Evolutionary conservation across 2,113 vertebrate genomes (phyloP), one percentile per base, ranked within the genome.

Genomic region (Rhadina sibilatrix): DNA sequence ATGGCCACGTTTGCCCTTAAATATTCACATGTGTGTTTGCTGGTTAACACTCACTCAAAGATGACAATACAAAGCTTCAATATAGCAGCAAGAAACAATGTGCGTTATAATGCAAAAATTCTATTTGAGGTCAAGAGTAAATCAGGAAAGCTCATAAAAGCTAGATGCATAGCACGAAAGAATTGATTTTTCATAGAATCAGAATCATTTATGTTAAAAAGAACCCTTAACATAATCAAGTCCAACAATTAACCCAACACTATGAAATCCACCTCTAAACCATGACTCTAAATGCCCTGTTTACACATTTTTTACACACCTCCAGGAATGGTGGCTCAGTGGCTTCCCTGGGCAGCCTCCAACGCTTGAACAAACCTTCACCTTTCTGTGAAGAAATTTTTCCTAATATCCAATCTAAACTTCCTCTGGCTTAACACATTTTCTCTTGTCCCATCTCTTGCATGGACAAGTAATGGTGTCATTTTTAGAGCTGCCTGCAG

Each of bases 191-290:
- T 75, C 18, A 15, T 19, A 53, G 27, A 74, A 37, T 24, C 22
- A 15, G 57, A 31, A 68, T 46, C 0, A 9, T 65, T 89, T 74
- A 27, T 2, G 4, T 78, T 40, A 16, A 31, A 74, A 90, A 80
- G 65, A 44, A 56, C n/a, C 11, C 8, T 65, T 74, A n/a, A 60
- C 4, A 21, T n/a, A 0, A 0, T 19, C 2, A 2, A 38, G 16
- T 74, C n/a, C 40, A 64, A 53, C 17, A 25, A 28, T 18, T 72
- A 49, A 80, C 11, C 37, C 50, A 37, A 17, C 10, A 6, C 38
- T 40, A 12, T 16, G 22, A 63, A 79, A 70, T 23, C 42, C 28
- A 49, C 25, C 23, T 25, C 35, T 50, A 38, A 72, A 59, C 25
- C 3, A 11, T 25, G 15, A 37, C 38, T 37, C 28, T 42, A 20